Evolutionary conservation across 2,113 vertebrate genomes (phyloP), one percentile per base, ranked within the genome.

Genomic region (Dicaeum eximium): DNA sequence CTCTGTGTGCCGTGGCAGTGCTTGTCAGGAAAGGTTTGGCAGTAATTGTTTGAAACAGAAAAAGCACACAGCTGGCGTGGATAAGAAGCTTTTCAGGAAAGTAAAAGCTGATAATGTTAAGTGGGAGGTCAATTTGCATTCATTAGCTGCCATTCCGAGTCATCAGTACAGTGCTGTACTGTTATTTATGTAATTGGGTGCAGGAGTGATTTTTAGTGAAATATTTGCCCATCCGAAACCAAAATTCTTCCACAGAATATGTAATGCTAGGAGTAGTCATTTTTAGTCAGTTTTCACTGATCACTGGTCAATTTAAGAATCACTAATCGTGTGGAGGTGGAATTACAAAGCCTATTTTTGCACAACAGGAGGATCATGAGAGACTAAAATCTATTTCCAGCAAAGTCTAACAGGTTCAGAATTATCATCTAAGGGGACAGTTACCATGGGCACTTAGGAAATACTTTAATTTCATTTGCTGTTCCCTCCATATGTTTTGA

Each of bases 31-130:
- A 53, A 30, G 45, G 35, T 73, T 80, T 86, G 35, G 44, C 45
- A 78, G 11, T 40, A 91, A 80, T 16, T 53, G 16, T 45, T 31
- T 73, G 84, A 90, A 97, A 70, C n/a, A 83, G 73, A 44, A 91
- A 72, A 74, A 92, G 66, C 6, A 7, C 47, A 44, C 1, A 1
- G 1, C 37, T 80, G 31, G 53, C 67, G 31, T 54, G 37, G 65
- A 65, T 80, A 94, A 95, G 91, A 86, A 94, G 88, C 62, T 94
- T 94, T 92, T 69, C 91, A 93, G 45, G 62, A 71, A 44, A 92
- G 62, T 73, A 82, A 54, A 89, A 72, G 69, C 38, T 92, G 62
- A 92, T 73, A 67, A 30, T 60, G 42, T 78, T 28, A 94, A 82
- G 35, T 70, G 66, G 33, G 22, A 91, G 45, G 70, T 90, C 90